phyloP scores from a whole-genome alignment of 2,888 invertebrate genomes.

The Drosophila ochracea region DNA sequence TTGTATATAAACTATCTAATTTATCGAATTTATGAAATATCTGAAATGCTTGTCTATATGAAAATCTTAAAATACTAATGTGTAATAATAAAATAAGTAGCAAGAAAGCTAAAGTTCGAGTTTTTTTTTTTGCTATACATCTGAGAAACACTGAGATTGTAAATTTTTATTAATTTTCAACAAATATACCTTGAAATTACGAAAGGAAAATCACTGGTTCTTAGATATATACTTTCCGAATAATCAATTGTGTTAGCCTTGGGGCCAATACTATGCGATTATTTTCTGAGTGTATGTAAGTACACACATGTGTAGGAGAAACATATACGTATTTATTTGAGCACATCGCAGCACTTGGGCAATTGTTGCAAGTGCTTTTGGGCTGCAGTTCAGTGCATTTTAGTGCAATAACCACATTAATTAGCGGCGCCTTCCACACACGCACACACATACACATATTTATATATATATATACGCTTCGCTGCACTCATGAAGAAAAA shows the following conservation, averaged over 20 bases:
- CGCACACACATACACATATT: constrained; percentile 33
- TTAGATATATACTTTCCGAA: not conserved
- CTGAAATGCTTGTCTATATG: not conserved
- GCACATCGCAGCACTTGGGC: constrained; percentile 27
- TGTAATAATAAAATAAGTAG: not conserved
- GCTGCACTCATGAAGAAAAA: constrained; percentile 46
- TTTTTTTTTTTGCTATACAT: too few relatives aligned
- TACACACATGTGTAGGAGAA: not conserved
- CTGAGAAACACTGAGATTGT: not conserved
- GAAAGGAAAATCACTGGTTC: not conserved
- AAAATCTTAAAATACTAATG: not conserved
- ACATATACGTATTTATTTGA: not conserved
- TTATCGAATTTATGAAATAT: not conserved
- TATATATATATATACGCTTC: constrained; percentile 45
- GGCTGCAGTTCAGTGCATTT: constrained; percentile 80
- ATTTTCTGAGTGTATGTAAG: not conserved
- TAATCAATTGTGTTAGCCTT: not conserved
- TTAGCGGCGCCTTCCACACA: constrained; percentile 58
- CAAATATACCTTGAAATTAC: not conserved
- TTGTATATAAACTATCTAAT: not conserved
- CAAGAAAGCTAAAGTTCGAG: not conserved
- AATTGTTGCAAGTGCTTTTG: constrained; percentile 38
- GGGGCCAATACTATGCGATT: not conserved
- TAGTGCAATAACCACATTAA: constrained; percentile 82
- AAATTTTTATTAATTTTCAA: not conserved